phyloP scores from a whole-genome alignment of 2,113 vertebrate genomes.

The Leiothrix lutea region DNA sequence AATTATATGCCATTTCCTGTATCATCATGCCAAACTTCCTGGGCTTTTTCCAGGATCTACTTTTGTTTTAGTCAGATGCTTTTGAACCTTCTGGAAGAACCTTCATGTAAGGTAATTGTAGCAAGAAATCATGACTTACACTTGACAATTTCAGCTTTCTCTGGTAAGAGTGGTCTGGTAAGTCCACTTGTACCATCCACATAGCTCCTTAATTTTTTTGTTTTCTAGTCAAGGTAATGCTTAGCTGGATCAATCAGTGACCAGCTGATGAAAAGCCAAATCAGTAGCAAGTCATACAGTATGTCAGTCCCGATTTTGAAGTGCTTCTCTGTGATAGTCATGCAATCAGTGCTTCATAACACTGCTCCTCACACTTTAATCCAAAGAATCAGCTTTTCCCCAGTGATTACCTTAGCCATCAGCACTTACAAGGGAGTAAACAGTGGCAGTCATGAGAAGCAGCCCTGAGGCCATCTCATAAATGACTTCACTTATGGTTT shows the following conservation, averaged over 20 bases:
- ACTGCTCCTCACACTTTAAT: background rate
- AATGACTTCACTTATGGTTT: background rate
- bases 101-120: background rate
- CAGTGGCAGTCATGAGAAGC: background rate
- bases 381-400: background rate
- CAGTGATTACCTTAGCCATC: background rate
- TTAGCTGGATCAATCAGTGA: background rate
- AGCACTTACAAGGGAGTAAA: background rate
- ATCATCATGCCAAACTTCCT: background rate
- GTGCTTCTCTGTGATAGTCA: background rate
- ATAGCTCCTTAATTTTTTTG: background rate
- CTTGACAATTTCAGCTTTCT: background rate
- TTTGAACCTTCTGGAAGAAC: background rate
- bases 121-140: background rate
- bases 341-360: background rate
- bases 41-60: background rate
- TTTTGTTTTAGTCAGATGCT: background rate
- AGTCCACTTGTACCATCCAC: background rate
- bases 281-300: background rate
- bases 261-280: background rate
- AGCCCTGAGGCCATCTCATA: background rate
- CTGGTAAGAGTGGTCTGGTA: background rate
- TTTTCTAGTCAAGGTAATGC: background rate
- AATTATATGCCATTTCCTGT: background rate
- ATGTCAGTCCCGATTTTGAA: background rate